Evolutionary conservation across 2,113 vertebrate species (phyloP).

Genomic region (Glareola pratincola): DNA sequence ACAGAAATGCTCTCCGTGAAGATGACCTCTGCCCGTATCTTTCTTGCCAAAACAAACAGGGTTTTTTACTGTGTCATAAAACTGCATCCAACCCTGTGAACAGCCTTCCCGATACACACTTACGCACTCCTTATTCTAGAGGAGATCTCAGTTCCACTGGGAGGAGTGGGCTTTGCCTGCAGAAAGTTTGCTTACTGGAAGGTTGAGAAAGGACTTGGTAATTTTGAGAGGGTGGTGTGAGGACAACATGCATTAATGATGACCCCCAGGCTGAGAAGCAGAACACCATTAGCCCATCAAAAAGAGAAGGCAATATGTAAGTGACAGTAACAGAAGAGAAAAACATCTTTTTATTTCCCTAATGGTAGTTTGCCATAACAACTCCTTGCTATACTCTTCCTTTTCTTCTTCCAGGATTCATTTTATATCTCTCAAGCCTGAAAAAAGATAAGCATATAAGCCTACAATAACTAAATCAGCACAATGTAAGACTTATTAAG

Average conservation of each 20-base stretch:
- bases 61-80: background rate
- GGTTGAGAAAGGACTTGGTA: background rate
- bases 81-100: background rate
- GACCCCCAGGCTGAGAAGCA: background rate
- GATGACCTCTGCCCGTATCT: background rate
- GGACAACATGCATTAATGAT: conserved; percentile 56
- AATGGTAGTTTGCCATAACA: background rate
- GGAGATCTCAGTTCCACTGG: background rate
- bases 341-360: background rate
- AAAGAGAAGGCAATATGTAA: background rate
- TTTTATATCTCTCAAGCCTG: background rate
- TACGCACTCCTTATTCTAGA: background rate
- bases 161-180: background rate
- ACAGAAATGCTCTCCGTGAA: background rate
- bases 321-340: conserved; percentile 41
- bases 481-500: background rate
- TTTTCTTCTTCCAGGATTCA: background rate
- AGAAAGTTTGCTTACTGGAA: conserved; percentile 29
- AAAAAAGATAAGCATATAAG: background rate
- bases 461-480: background rate
- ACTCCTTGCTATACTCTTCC: background rate
- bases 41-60: background rate
- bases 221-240: conserved; percentile 3
- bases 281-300: conserved; percentile 39
- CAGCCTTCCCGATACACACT: background rate